Base-by-base conservation (phyloP, 1,140 invertebrate genomes). In the Megalopta genalis region DNA sequence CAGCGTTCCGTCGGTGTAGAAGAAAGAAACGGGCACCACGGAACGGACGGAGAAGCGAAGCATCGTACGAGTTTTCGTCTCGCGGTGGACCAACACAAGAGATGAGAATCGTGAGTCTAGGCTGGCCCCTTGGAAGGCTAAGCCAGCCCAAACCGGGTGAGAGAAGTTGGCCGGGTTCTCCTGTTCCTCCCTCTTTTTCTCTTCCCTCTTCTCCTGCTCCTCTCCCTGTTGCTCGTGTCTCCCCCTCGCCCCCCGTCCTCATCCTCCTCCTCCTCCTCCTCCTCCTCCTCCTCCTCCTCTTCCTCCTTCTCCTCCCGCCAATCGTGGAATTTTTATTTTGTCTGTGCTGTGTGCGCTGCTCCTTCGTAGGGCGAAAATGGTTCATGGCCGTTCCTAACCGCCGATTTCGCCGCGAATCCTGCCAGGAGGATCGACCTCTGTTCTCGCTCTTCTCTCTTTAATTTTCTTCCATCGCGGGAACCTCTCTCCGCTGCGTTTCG, bases 321-420 rank as follows among this genome's bases (percentile, higher is more conserved):
- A 64, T 82, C 85, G 76, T 86, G 68, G 83, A 74, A 75, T 86
- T 90, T 88, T 90, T 91, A 90, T 90, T 91, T 88, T 91, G 89
- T 91, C 90, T 91, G 88, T 91, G 88, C 86, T 74, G 77, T 70
- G 77, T 81, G 81, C 82, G 77, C 76, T 82, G 69, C 79, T 86
- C 80, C 73, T 76, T 83, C 80, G 77, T 78, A 88, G 87, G 88
- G 87, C 86, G 87, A 89, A 91, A 91, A 90, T 90, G 87, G 90
- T 90, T 91, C 88, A 89, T 86, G 90, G 90, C 82, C 90, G 85
- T 86, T 88, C 82, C 74, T 83, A 80, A 82, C 67, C 73, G 81
- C 81, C 82, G 85, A 86, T 86, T 86, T 86, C 83, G 83, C 75
- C 84, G 83, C 84, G 84, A 60, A 86, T 86, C 84, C 76, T 82